Evolutionary conservation across 2,797 vertebrate species (phyloP), one percentile per base, ranked within the genome.

Genomic region (Acomys russatus): DNA sequence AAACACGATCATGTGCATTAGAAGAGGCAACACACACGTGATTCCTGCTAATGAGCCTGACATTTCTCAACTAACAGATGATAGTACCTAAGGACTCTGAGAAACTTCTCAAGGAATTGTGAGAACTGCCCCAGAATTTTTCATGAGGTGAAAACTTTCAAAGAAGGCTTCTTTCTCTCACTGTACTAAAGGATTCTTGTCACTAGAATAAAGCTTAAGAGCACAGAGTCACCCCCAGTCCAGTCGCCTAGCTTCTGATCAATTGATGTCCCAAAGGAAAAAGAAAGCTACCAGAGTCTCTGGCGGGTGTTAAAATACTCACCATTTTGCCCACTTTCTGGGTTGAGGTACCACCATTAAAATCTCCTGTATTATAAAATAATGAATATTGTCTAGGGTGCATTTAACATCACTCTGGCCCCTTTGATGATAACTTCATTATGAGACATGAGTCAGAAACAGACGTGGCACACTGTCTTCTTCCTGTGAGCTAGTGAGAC

Each of bases 401-500:
- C 80, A 79, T 68, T 70, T 74, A 86, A 20, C 1, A 30, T 54
- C 70, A 17, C 10, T 49, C 18, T n/a, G 4, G 30, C 3, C 59
- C 64, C 83, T 91, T 79, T 66, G 79, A 74, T 30, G 38, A 83
- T 61, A 90, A 88, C 44, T 88, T 68, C 56, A 15, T 70, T 73
- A 86, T 76, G 61, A 88, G 73, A 71, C 25, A 12, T 15, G 23
- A 61, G 23, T 71, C 33, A 9, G 25, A 71, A 89, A n/a, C 87
- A 85, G n/a, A 88, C 8, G 5, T 30, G 25, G 28, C 23, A 44
- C 74, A 20, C 84, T 83, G 17, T 82, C 30, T 92, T 93, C 71
- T 92, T 70, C 76, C 87, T 38, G 28, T 71, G 73, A 93, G 77
- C 35, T 88, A 17, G 28, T 68, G 64, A 97, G 44, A 38, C 71